Evolutionary conservation across 2,113 vertebrate genomes (phyloP).

Genomic region (Sylvicapra grimmia): DNA sequence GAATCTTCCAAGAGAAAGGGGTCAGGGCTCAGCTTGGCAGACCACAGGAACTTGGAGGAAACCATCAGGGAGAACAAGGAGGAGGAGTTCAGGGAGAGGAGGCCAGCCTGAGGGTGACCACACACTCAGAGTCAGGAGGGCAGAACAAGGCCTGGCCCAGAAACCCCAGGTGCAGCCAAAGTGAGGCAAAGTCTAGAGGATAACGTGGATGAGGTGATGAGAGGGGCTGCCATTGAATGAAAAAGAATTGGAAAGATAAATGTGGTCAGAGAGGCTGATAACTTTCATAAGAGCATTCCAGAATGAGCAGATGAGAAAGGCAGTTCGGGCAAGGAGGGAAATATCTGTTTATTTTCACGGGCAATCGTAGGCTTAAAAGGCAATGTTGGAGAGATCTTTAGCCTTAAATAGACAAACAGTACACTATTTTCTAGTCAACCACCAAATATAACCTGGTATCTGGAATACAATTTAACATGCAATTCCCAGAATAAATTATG

Average conservation of each 20-base stretch:
- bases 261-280: background rate
- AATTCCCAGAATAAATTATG: conserved; percentile 61
- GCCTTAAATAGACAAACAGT: conserved; percentile 57
- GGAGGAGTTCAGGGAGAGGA: background rate
- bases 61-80: background rate
- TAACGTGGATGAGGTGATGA: background rate
- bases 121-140: background rate
- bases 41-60: background rate
- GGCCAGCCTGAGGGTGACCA: background rate
- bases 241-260: background rate
- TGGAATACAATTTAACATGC: conserved; percentile 54
- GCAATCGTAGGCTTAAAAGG: conserved; percentile 59
- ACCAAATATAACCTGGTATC: conserved; percentile 64
- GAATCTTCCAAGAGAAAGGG: background rate
- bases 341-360: conserved; percentile 61
- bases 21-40: background rate
- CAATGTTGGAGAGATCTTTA: conserved; percentile 38
- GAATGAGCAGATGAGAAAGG: conserved; percentile 42
- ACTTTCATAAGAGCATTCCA: conserved; percentile 27
- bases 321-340: background rate
- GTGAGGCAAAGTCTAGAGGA: background rate
- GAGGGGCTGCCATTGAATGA: background rate
- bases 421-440: conserved; percentile 59
- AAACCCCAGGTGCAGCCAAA: background rate
- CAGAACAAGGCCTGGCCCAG: background rate